phyloP scores from a whole-genome alignment of 2,113 vertebrate genomes.

The Sinosuthora webbiana region DNA sequence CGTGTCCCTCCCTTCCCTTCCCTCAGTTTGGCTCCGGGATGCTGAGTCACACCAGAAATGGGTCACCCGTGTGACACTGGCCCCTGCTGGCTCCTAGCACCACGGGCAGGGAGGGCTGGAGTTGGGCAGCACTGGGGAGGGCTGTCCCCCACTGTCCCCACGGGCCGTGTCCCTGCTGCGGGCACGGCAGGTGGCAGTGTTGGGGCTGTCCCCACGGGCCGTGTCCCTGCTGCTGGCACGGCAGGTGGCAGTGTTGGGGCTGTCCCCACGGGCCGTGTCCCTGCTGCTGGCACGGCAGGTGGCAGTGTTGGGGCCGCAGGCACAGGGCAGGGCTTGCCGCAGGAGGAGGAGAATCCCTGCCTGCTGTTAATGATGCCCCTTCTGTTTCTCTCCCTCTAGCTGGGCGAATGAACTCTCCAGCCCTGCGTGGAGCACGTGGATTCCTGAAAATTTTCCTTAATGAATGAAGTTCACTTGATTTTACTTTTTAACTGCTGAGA shows the following conservation, averaged over 20 bases:
- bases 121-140: neutral
- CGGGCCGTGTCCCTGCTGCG: neutral
- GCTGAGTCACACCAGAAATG: too few species aligned
- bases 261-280: too few species aligned
- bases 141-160: too few species aligned
- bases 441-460: neutral
- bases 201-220: too few species aligned
- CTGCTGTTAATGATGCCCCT: neutral
- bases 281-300: neutral
- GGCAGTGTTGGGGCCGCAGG: neutral
- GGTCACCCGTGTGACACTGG: accelerated
- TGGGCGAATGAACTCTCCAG: neutral
- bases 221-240: neutral
- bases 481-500: neutral
- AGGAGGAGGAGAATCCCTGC: accelerated
- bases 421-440: accelerated
- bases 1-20: neutral
- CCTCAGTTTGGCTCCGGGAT: accelerated
- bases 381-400: neutral
- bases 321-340: neutral
- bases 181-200: too few species aligned
- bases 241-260: too few species aligned
- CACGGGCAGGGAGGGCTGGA: neutral
- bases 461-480: neutral
- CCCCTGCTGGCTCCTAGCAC: accelerated